Conservation (phyloP, 2,113 vertebrate species). For the Tachuris rubrigastra region DNA sequence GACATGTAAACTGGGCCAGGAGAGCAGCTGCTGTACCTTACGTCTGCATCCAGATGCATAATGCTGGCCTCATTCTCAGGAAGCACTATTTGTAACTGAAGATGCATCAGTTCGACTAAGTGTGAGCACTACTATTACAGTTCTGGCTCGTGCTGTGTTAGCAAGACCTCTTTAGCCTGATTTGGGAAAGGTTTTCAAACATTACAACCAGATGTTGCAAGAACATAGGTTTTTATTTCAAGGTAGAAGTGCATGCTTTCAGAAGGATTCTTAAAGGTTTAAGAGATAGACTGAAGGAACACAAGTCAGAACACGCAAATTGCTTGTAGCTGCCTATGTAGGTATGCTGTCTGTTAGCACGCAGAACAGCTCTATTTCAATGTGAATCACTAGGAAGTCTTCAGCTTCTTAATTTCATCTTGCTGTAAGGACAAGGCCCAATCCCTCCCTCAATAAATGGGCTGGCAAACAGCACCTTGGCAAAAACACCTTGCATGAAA, state of each 20-base stretch:
- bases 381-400: neutral
- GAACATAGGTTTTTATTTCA: neutral
- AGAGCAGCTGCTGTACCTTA: neutral
- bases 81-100: neutral
- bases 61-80: neutral
- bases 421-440: neutral
- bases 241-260: neutral
- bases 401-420: neutral
- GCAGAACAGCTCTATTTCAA: neutral
- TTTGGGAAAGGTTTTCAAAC: neutral
- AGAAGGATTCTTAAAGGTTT: neutral
- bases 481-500: neutral
- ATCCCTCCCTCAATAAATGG: neutral
- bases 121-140: neutral
- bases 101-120: neutral
- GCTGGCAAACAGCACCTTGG: neutral
- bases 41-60: neutral
- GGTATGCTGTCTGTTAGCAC: neutral
- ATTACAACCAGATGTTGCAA: neutral
- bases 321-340: neutral
- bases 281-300: neutral
- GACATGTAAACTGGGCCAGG: neutral
- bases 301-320: neutral
- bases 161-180: neutral
- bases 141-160: neutral